Evolutionary conservation across 2,113 vertebrate species (phyloP).

Genomic region (Hemicordylus capensis): DNA sequence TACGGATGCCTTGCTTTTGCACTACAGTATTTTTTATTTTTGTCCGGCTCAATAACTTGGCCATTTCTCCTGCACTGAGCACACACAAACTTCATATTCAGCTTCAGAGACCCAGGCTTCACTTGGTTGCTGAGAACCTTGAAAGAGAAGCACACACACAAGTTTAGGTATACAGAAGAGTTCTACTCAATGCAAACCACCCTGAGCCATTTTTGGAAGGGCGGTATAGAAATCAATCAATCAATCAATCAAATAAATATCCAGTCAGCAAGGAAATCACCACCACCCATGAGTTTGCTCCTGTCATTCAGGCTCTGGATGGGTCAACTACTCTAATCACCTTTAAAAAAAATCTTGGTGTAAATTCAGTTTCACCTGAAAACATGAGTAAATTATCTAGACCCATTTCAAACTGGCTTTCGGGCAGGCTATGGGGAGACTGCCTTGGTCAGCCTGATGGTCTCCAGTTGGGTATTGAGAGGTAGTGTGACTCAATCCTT

Average conservation of each 20-base stretch:
- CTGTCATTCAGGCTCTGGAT: neutral
- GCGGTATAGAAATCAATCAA: too few species aligned
- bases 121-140: conserved; percentile 78
- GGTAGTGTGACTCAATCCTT: too few species aligned
- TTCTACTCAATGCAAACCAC: too few species aligned
- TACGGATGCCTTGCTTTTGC: conserved; percentile 96
- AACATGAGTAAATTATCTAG: too few species aligned
- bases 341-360: neutral
- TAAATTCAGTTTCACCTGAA: neutral
- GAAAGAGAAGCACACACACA: conserved; percentile 54
- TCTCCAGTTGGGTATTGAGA: too few species aligned
- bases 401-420: too few species aligned
- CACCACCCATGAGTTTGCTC: too few species aligned
- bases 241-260: too few species aligned
- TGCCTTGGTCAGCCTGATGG: too few species aligned
- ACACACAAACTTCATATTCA: conserved; percentile 98
- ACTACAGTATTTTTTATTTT: conserved; percentile 94
- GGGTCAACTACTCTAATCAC: neutral
- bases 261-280: neutral
- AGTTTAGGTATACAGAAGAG: conserved; percentile 39
- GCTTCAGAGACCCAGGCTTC: conserved; percentile 86
- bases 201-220: too few species aligned
- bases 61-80: conserved; percentile 94
- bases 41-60: conserved; percentile 94
- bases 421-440: too few species aligned